Percentiles rank a stretch among this genome's conserved stretches.
phyloP scores from a whole-genome alignment of 2,888 invertebrate species.

The Lithophane socia region DNA sequence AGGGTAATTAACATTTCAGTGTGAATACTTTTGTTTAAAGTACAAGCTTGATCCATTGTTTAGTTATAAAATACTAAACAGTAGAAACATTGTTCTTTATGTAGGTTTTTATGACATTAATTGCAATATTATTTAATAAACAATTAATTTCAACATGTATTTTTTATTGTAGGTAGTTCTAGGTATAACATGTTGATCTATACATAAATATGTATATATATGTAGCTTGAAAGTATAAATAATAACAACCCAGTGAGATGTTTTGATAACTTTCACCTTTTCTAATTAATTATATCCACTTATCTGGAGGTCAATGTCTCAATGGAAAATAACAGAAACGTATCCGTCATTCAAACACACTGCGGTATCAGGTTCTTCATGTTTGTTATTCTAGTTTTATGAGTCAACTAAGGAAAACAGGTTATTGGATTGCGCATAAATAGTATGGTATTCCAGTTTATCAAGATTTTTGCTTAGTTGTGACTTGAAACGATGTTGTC shows the following conservation, averaged over 20 bases:
- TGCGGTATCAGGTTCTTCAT: conserved; percentile 18
- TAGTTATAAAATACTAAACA: conserved; percentile 4
- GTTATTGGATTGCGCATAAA: conserved; percentile 35
- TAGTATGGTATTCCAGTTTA: conserved; percentile 27
- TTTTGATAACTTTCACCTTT: conserved; percentile 56
- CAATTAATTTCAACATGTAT: neutral
- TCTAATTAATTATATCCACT: conserved; percentile 29
- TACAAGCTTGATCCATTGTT: neutral
- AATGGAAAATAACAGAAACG: conserved; percentile 56
- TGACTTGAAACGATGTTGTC: conserved; percentile 33
- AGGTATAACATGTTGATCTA: neutral
- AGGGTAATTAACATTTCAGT: conserved; percentile 2
- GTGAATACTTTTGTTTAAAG: conserved; percentile 14
- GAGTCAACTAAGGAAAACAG: conserved; percentile 50
- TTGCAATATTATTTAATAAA: conserved; percentile 34
- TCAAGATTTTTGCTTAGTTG: conserved; percentile 17
- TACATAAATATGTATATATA: neutral
- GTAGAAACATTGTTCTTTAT: neutral
- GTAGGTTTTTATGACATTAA: neutral
- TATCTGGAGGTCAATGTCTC: conserved; percentile 36
- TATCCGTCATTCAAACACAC: conserved; percentile 28
- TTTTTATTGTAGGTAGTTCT: conserved; percentile 28
- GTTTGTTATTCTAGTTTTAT: conserved; percentile 49
- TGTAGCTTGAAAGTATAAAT: conserved; percentile 26
- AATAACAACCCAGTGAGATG: conserved; percentile 35